Base-by-base conservation (phyloP, 2,113 vertebrate species). In the Benitochromis conjunctus region DNA sequence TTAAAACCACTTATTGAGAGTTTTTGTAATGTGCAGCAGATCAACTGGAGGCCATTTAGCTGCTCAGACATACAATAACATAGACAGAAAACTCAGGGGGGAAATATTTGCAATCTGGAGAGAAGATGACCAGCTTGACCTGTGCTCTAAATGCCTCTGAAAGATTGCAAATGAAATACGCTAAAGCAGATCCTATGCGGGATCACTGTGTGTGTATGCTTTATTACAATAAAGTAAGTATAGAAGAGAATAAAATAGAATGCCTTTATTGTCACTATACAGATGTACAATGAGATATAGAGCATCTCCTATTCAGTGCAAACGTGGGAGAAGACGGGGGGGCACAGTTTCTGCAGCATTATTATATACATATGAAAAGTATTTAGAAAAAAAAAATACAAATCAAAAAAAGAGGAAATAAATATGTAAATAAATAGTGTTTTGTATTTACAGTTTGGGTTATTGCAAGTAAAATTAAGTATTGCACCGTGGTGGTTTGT, bases 31-130 rank as follows among this genome's bases (percentile, higher is more conserved):
- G 79, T 93, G 88, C 87, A 90, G 86, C 88, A 83, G 84, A 91
- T 88, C 86, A 89, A 83, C 86, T n/a, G 69, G 80, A 79, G 77
- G 87, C 86, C 89, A 86, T 88, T 90, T 90, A 86, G 79, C 9
- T 78, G 77, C 80, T 84, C 80, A 91, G 51, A 82, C 88, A 82
- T 91, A 87, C 90, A 92, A 92, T 92, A 91, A 87, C 81, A 88
- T 13, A 12, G 51, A 91, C 77, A 14, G 80, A 81, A 56, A 88
- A 34, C 55, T 89, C 55, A 14, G 46, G 74, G 46, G 58, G 19
- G 24, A 54, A 34, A 80, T 80, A 80, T 83, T 64, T 51, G 41
- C 26, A 82, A 87, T 83, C 56, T 84, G 55, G 71, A 62, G 31
- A 14, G 79, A 85, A 82, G 56, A 89, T 46, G 57, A 74, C 58